These are phyloP conservation scores for Nymphalis c-album DNA, from an alignment of 2,888 invertebrate species.

Conservation along the genomic window DNA sequence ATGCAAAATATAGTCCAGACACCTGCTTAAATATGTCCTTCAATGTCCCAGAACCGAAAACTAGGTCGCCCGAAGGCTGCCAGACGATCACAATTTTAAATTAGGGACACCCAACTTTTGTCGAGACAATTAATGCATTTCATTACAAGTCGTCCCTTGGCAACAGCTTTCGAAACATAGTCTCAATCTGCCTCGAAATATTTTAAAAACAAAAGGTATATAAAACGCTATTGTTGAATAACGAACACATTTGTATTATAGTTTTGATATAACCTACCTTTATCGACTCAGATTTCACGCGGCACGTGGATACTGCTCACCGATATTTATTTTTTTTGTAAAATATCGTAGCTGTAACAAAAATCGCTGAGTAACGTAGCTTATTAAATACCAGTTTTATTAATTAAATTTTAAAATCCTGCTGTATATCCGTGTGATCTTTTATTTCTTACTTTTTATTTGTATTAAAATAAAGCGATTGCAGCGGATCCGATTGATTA, in stretches of 20 bases:
- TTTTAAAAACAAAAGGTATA: conserved; percentile 7
- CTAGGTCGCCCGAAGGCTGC: conserved; percentile 72
- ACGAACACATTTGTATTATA: background rate
- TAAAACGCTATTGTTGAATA: conserved; percentile 8
- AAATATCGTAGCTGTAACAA: conserved; percentile 23
- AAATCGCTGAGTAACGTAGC: conserved; percentile 32
- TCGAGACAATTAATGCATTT: conserved; percentile 44
- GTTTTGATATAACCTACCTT: background rate
- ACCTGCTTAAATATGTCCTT: conserved; percentile 70
- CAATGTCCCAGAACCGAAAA: conserved; percentile 66
- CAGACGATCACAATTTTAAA: conserved; percentile 80
- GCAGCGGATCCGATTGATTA: conserved; percentile 25
- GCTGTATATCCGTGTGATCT: conserved; percentile 30
- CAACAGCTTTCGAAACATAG: conserved; percentile 35
- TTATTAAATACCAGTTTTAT: conserved; percentile 28
- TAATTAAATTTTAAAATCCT: conserved; percentile 36
- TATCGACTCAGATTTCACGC: conserved; percentile 10
- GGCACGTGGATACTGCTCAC: conserved; percentile 3
- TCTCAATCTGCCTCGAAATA: conserved; percentile 36
- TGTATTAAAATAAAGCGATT: conserved; percentile 16
- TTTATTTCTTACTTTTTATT: conserved; percentile 17
- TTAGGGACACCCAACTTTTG: conserved; percentile 58
- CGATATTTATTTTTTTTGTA: conserved; percentile 12
- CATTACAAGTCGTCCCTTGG: conserved; percentile 38
- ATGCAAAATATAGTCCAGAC: conserved; percentile 71